These are phyloP conservation scores for Rhynchopsitta pachyrhyncha DNA, from an alignment of 2,113 vertebrate genomes.

Conservation along the genomic window DNA sequence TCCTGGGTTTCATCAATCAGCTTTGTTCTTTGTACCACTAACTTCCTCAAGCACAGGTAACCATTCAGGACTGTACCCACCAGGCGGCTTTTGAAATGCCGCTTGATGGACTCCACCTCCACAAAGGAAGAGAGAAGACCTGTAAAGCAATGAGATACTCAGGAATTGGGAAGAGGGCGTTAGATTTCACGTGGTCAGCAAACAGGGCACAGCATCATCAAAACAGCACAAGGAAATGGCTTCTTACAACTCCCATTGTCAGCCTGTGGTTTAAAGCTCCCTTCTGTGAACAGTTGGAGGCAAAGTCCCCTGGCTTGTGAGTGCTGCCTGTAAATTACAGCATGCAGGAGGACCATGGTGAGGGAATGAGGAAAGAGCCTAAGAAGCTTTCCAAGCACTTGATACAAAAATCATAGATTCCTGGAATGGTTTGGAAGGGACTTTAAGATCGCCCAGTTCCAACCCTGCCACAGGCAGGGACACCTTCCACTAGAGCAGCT, in stretches of 20 bases:
- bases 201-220: neutral
- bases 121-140: conserved; percentile 96
- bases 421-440: neutral
- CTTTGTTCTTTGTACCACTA: conserved; percentile 98
- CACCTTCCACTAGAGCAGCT: neutral
- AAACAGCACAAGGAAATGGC: neutral
- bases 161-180: neutral
- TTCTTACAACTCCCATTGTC: neutral
- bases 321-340: neutral
- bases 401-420: neutral
- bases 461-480: neutral
- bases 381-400: neutral
- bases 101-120: conserved; percentile 97
- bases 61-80: conserved; percentile 97
- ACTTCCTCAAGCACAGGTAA: conserved; percentile 93
- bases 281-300: neutral
- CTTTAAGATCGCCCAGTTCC: neutral
- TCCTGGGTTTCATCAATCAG: conserved; percentile 98
- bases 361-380: neutral
- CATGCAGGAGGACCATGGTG: rapidly evolving
- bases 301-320: neutral
- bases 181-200: neutral
- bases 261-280: neutral
- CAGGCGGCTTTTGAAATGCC: conserved; percentile 95
- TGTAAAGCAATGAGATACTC: conserved; percentile 38